Conservation (phyloP, 1,140 invertebrate genomes). For the Drosophila asahinai region DNA sequence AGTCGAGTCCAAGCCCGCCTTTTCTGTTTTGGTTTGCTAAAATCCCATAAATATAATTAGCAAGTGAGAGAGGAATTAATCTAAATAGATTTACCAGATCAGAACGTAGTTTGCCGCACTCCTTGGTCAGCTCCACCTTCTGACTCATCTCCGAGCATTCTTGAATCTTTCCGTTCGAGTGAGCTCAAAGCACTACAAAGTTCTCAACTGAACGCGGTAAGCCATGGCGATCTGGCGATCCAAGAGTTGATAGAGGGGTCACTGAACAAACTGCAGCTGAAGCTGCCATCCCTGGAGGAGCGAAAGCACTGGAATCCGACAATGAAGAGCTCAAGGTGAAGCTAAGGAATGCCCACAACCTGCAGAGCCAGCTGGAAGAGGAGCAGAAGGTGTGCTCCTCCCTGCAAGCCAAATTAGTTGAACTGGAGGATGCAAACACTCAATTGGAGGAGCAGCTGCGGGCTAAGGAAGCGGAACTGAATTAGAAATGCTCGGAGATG, state of each 20-base stretch:
- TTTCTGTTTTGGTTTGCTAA: not conserved
- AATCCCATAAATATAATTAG: too few species aligned
- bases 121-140: not conserved
- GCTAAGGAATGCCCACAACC: constrained; percentile 36
- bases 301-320: constrained; percentile 25
- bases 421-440: not conserved
- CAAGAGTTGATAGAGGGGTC: constrained; percentile 22
- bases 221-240: constrained; percentile 23
- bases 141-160: not conserved
- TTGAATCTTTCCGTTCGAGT: not conserved
- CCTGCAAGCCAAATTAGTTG: not conserved
- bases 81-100: constrained; percentile 8
- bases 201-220: not conserved
- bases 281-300: constrained; percentile 34
- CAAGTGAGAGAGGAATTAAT: too few species aligned
- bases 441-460: constrained; percentile 4
- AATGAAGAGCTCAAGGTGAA: constrained; percentile 42
- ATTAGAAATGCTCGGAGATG: constrained; percentile 5
- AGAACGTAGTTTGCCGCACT: constrained; percentile 25
- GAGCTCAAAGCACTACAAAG: constrained; percentile 27
- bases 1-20: not conserved
- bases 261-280: constrained; percentile 29
- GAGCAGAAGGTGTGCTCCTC: constrained; percentile 5
- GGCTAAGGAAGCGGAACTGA: constrained; percentile 5
- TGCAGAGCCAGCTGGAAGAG: constrained; percentile 21